Conservation (phyloP, 2,888 invertebrate genomes). For the Cordilura impudica region DNA sequence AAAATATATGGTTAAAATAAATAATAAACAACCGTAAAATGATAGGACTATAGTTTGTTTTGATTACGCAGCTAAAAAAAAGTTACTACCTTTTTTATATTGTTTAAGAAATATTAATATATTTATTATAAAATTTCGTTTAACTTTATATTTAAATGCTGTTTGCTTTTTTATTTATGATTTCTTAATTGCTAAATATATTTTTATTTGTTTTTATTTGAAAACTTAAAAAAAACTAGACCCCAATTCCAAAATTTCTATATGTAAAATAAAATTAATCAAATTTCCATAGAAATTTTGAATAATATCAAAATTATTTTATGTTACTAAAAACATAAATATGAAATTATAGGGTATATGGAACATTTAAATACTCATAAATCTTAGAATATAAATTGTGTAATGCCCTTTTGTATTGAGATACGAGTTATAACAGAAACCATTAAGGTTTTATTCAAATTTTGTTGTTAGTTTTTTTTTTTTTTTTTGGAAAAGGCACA, state of each 20-base stretch:
- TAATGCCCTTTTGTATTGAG: slow-evolving; percentile 19
- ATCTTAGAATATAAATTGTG: not conserved
- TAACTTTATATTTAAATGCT: not conserved
- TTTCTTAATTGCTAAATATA: not conserved
- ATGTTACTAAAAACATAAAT: too few species aligned
- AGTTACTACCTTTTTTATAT: not conserved
- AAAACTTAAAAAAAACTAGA: slow-evolving; percentile 1
- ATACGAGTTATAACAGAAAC: slow-evolving; percentile 17
- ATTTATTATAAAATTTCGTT: not conserved
- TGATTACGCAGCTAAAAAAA: too few species aligned
- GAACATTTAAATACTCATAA: not conserved
- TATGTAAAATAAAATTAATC: too few species aligned
- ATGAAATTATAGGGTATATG: too few species aligned
- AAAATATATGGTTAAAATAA: too few species aligned
- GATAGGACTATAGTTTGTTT: too few species aligned
- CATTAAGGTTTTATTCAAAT: not conserved
- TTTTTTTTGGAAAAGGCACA: slow-evolving; percentile 42
- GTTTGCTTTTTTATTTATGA: not conserved
- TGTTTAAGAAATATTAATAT: not conserved
- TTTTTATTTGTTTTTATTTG: not conserved
- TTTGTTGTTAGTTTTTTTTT: slow-evolving; percentile 3
- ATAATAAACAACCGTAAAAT: too few species aligned
- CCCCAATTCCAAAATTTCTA: too few species aligned
- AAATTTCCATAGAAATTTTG: too few species aligned
- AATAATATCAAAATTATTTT: too few species aligned